Conservation (phyloP, 2,113 vertebrate species). For the Hassar affinis region DNA sequence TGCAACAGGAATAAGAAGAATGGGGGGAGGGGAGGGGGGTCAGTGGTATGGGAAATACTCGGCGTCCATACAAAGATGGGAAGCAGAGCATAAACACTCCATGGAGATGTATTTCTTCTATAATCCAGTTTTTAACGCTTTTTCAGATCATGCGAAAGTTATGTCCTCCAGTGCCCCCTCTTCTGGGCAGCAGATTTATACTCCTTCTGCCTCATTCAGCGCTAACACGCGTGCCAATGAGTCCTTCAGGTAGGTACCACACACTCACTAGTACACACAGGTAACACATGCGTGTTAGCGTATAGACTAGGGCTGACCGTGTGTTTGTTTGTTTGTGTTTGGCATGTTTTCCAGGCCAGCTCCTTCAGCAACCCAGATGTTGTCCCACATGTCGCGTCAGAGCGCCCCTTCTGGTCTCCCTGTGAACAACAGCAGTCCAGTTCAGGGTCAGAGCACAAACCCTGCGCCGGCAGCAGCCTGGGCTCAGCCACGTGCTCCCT, state of each 20-base stretch:
- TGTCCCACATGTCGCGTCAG: conserved; percentile 89
- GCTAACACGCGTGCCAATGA: conserved; percentile 72
- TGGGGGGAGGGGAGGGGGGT: too few species aligned
- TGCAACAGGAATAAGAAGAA: too few species aligned
- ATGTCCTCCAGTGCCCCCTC: conserved; percentile 77
- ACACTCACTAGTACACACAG: not conserved
- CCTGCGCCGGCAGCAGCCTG: conserved; percentile 63
- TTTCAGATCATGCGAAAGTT: conserved; percentile 81
- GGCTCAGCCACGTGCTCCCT: conserved; percentile 76
- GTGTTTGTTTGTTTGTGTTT: not conserved
- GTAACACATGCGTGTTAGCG: not conserved
- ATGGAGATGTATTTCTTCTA: not conserved
- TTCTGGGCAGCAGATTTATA: conserved; percentile 78
- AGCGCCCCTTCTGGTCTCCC: conserved; percentile 61
- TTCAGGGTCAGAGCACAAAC: conserved; percentile 55
- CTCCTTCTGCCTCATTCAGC: conserved; percentile 79
- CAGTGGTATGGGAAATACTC: too few species aligned
- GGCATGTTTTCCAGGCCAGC: conserved; percentile 63
- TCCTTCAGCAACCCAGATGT: conserved; percentile 79
- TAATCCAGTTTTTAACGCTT: conserved; percentile 37
- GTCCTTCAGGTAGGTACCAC: conserved; percentile 88
- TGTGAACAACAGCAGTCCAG: conserved; percentile 62
- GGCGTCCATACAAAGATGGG: not conserved
- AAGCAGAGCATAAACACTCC: not conserved
- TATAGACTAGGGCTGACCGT: not conserved